Evolutionary conservation across 2,888 invertebrate genomes (phyloP), one percentile per base, ranked within the genome.

Genomic region (Melieria omissa): DNA sequence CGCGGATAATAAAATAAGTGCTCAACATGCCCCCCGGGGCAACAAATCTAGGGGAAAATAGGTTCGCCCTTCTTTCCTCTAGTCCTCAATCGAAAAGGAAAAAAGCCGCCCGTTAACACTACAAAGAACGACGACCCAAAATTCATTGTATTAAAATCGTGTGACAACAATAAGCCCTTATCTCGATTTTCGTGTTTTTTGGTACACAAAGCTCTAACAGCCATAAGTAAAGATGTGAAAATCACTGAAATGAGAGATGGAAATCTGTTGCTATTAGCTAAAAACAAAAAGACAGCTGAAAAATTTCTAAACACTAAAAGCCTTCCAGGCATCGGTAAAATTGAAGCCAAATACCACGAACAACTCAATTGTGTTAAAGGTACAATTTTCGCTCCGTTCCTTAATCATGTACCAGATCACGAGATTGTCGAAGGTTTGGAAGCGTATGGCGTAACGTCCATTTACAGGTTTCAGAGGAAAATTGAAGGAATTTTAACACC

Each of bases 21-120:
- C 45, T 42, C 60, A 60, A 60, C 60, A 60, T 42, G 60, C 60
- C 60, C 60, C 60, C 60, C n/a, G 60, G 60, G 60, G 60, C 60
- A 5, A 58, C 29, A 6, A 58, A 58, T n/a, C 60, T 60, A 60
- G 60, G 60, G 60, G 60, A 60, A 29, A 60, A 60, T n/a, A 60
- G n/a, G n/a, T n/a, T n/a, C n/a, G n/a, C n/a, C n/a, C n/a, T n/a
- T n/a, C n/a, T n/a, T n/a, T n/a, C n/a, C n/a, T n/a, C n/a, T n/a
- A n/a, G 29, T 1, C 29, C 29, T 29, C 29, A 29, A 29, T 29
- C 29, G 29, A 41, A 60, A 42, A 42, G 44, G n/a, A 42, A 60
- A 60, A 60, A 60, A 42, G 12, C 12, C 44, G 7, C 60, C 10
- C n/a, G 44, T 60, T 7, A 60, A 44, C 58, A 16, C 42, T 58